These are phyloP conservation scores for Villa cingulata DNA, from an alignment of 2,888 invertebrate genomes.

Conservation along the genomic window DNA sequence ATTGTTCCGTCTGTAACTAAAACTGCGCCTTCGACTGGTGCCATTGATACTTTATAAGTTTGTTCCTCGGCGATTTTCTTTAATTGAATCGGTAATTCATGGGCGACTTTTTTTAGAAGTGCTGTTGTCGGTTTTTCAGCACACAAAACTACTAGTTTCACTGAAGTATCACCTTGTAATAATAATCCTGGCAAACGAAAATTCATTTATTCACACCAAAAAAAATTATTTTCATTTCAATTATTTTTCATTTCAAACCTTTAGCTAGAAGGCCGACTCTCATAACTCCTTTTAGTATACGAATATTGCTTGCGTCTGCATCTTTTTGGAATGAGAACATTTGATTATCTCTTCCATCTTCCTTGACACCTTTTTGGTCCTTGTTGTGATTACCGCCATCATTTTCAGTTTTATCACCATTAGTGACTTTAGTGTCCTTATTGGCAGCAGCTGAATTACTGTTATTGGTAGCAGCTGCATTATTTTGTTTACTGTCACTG, in stretches of 20 bases:
- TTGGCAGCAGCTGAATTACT: conserved; percentile 3
- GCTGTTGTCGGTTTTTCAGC: conserved; percentile 85
- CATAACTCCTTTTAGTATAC: conserved; percentile 91
- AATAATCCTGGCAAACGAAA: conserved; percentile 51
- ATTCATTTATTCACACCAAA: background rate
- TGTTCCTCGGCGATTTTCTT: conserved; percentile 56
- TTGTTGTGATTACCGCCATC: conserved; percentile 27
- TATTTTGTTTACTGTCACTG: conserved; percentile 25
- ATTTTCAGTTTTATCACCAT: conserved; percentile 5
- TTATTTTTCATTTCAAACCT: conserved; percentile 18
- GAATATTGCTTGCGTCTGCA: conserved; percentile 45
- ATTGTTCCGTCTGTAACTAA: conserved; percentile 66
- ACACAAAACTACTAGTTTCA: conserved; percentile 88
- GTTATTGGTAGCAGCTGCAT: conserved; percentile 23
- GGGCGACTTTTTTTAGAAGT: conserved; percentile 74
- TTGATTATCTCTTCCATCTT: conserved; percentile 71
- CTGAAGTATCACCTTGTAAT: conserved; percentile 75
- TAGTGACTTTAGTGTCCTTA: conserved; percentile 1
- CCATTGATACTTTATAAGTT: conserved; percentile 70
- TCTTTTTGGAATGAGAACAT: conserved; percentile 61
- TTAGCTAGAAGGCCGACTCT: conserved; percentile 85
- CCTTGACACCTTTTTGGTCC: conserved; percentile 41
- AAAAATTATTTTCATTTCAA: background rate
- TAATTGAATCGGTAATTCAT: conserved; percentile 69
- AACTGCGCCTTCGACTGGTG: conserved; percentile 73